phyloP scores from a whole-genome alignment of 2,888 invertebrate species.

The Drosophila kokeensis region DNA sequence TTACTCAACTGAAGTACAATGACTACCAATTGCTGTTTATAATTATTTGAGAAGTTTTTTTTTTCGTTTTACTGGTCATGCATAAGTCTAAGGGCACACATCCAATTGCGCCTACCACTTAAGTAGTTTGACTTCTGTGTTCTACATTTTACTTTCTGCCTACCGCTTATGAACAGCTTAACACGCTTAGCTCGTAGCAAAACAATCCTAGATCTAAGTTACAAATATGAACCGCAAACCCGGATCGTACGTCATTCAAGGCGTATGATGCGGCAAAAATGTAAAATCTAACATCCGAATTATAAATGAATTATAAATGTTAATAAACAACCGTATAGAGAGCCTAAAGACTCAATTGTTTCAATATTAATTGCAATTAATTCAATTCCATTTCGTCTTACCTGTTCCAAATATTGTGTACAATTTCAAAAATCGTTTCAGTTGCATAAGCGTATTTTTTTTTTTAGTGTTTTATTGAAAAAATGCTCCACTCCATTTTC shows the following conservation, averaged over 20 bases:
- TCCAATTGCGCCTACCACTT: slow-evolving; percentile 46
- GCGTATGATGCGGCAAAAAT: slow-evolving; percentile 51
- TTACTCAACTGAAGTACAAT: slow-evolving; percentile 47
- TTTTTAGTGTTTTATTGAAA: slow-evolving; percentile 78
- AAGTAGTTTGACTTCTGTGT: slow-evolving; percentile 63
- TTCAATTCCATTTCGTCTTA: background rate
- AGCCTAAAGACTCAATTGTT: slow-evolving; percentile 26
- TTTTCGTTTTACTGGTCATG: slow-evolving; percentile 41
- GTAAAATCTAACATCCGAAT: slow-evolving; percentile 76
- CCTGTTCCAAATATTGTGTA: background rate
- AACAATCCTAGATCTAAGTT: slow-evolving; percentile 63
- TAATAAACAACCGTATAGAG: slow-evolving; percentile 71
- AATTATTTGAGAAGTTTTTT: slow-evolving; percentile 25
- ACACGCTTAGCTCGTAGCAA: slow-evolving; percentile 69
- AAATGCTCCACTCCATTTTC: slow-evolving; percentile 79
- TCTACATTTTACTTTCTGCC: slow-evolving; percentile 63
- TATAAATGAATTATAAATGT: slow-evolving; percentile 76
- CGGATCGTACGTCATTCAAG: slow-evolving; percentile 19
- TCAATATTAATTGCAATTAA: background rate
- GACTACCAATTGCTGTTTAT: slow-evolving; percentile 46
- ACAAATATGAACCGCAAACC: slow-evolving; percentile 27
- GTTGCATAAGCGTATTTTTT: slow-evolving; percentile 52
- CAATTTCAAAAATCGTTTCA: slow-evolving; percentile 9
- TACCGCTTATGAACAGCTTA: slow-evolving; percentile 63
- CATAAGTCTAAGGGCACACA: slow-evolving; percentile 27